Percentiles rank a stretch among this genome's conserved stretches.
phyloP scores from a whole-genome alignment of 2,113 vertebrate genomes.

The Puntigrus tetrazona region DNA sequence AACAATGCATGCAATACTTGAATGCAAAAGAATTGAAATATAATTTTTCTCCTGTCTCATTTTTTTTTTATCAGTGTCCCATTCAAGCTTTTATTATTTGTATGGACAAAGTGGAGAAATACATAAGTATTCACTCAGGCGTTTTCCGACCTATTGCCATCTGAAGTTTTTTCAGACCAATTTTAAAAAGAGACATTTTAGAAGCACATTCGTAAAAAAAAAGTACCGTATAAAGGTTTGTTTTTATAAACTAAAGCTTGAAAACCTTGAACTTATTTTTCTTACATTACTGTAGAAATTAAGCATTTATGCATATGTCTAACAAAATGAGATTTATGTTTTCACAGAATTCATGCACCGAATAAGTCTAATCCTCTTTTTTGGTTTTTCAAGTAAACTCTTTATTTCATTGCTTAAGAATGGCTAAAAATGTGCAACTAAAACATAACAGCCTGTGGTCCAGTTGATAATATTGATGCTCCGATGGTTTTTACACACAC shows the following conservation, averaged over 20 bases:
- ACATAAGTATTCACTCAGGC: background rate
- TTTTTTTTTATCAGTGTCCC: background rate
- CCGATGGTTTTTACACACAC: background rate
- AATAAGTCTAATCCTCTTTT: background rate
- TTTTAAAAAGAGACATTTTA: background rate
- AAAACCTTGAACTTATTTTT: background rate
- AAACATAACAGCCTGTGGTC: background rate
- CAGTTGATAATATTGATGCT: background rate
- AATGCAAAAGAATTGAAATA: background rate
- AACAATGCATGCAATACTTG: background rate
- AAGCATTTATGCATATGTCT: background rate
- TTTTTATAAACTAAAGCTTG: background rate
- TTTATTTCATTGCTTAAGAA: background rate
- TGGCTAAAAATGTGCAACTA: background rate
- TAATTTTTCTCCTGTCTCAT: background rate
- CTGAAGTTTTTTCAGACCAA: background rate
- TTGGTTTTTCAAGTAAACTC: background rate
- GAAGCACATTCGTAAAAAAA: too few species aligned
- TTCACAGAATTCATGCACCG: background rate
- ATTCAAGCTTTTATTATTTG: background rate
- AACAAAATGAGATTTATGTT: background rate
- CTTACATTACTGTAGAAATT: background rate
- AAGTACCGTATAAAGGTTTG: background rate
- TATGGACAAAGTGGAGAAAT: background rate
- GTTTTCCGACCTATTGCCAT: background rate